Base-by-base conservation (phyloP, 2,797 vertebrate genomes). In the Lateolabrax maculatus region DNA sequence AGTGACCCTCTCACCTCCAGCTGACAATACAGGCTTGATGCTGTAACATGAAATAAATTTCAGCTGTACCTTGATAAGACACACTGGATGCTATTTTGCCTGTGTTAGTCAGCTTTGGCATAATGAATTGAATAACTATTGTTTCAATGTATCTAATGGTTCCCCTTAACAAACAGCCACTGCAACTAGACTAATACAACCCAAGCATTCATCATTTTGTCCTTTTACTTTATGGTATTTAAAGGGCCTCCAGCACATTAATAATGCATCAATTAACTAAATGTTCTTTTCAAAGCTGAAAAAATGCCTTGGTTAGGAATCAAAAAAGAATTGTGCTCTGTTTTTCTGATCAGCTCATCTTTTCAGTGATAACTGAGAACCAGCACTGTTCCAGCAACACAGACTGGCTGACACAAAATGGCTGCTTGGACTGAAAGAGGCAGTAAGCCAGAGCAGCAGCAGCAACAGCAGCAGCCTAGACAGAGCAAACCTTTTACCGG, bases 371-470 rank as follows among this genome's bases (percentile, higher is more conserved):
- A 72, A 69, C 25, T 76, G 62, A 85, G 83, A 84, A 67, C 41
- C 43, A 57, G 57, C 81, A 29, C 70, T 83, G 77, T 71, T 83
- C 60, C 19, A 65, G 57, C 69, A 82, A 80, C 81, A 64, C 64
- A 84, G 52, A 55, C 80, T 46, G 79, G 78, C 84, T 85, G 84
- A 90, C 84, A 90, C 91, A 94, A 94, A 94, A 93, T 94, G 92
- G 90, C 92, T 87, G 91, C 91, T 84, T 65, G 65, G 84, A 80
- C 79, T 86, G 79, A 83, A 83, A 77, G 81, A 90, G 78, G 86
- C 86, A 86, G 81, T 71, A 88, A 90, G 83, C 75, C 77, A 67
- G 85, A 81, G 84, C 77, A 63, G 69, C 78, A 62, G 62, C 84
- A 56, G 76, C 81, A 64, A 55, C 76, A 78, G 84, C 71, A 15